These are phyloP conservation scores for Triops longicaudatus DNA, from an alignment of 1,140 invertebrate genomes.

Conservation along the genomic window DNA sequence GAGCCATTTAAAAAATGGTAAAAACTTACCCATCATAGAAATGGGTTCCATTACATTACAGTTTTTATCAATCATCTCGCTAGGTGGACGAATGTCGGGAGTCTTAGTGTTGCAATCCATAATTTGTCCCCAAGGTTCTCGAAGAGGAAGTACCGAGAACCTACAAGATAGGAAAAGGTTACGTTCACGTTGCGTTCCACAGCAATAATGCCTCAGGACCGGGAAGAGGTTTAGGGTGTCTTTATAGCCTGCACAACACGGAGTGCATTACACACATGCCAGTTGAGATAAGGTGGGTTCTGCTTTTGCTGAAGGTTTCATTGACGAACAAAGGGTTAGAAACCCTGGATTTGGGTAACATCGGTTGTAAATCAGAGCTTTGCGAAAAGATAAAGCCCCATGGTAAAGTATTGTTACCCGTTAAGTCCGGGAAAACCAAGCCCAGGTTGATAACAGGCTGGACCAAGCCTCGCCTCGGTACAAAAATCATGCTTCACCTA, in stretches of 20 bases:
- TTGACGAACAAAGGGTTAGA: not conserved
- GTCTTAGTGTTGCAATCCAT: not conserved
- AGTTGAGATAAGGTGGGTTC: not conserved
- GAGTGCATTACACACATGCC: not conserved
- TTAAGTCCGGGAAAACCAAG: not conserved
- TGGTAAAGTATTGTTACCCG: not conserved
- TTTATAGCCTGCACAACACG: not conserved
- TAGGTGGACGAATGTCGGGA: not conserved
- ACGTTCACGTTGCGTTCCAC: not conserved
- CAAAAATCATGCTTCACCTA: not conserved
- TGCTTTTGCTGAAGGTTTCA: not conserved
- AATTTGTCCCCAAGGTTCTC: not conserved
- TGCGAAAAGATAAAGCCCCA: not conserved
- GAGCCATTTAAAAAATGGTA: too few species aligned
- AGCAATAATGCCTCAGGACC: not conserved
- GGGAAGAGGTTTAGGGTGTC: not conserved
- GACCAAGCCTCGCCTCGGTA: not conserved
- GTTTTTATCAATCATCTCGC: not conserved
- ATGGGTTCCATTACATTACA: not conserved
- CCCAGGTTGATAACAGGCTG: not conserved
- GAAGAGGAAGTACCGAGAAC: not conserved
- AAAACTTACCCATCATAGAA: not conserved
- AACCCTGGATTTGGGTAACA: not conserved
- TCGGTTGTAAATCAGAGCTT: constrained; percentile 15
- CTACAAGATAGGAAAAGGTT: not conserved